phyloP scores from a whole-genome alignment of 2,113 vertebrate genomes.

The Psittacula cyanocephala region DNA sequence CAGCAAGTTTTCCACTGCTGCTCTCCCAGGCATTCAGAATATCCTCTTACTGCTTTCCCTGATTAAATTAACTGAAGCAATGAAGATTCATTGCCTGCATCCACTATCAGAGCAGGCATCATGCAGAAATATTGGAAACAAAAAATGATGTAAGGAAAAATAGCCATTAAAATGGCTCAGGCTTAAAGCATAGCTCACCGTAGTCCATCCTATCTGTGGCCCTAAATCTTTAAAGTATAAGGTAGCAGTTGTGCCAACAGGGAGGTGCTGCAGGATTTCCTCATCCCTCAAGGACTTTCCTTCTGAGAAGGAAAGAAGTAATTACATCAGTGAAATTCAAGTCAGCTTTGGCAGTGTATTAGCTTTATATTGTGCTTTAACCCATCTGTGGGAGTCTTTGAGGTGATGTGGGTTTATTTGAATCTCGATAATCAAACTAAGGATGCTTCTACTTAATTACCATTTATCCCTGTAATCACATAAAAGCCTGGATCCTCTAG shows the following conservation, averaged over 20 bases:
- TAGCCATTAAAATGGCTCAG: constrained; percentile 21
- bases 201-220: constrained; percentile 90
- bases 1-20: not conserved
- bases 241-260: constrained; percentile 83
- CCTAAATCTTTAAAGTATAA: constrained; percentile 89
- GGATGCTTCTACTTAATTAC: not conserved
- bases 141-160: constrained; percentile 30
- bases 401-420: not conserved
- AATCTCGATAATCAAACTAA: not conserved
- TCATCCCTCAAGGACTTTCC: constrained; percentile 83
- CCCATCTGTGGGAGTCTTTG: not conserved
- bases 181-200: constrained; percentile 71
- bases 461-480: not conserved
- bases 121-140: constrained; percentile 33
- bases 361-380: not conserved
- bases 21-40: not conserved
- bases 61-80: constrained; percentile 37
- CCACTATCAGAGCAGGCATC: constrained; percentile 12
- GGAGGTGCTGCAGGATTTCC: constrained; percentile 83
- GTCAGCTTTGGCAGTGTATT: not conserved
- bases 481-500: not conserved
- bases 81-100: constrained; percentile 15
- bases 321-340: constrained; percentile 15
- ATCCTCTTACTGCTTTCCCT: constrained; percentile 22
- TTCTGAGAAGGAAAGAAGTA: constrained; percentile 74